phyloP scores from a whole-genome alignment of 2,888 invertebrate genomes.

The Protophormia terraenovae region DNA sequence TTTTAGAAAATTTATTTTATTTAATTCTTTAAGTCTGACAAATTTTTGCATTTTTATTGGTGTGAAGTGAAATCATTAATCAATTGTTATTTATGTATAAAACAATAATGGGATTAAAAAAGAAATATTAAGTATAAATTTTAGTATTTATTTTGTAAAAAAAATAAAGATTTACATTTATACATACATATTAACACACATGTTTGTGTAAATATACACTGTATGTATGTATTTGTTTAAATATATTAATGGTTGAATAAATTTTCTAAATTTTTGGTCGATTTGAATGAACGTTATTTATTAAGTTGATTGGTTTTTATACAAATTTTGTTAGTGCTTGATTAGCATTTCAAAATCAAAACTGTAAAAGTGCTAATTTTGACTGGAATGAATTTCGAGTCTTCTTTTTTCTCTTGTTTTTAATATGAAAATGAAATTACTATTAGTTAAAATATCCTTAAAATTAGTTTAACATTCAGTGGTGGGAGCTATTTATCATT shows the following conservation, averaged over 20 bases:
- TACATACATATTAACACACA: neutral
- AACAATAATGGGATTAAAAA: slow-evolving; percentile 23
- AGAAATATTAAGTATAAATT: neutral
- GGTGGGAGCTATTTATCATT: no score
- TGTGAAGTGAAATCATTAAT: slow-evolving; percentile 29
- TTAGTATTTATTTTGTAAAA: neutral
- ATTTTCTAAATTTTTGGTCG: neutral
- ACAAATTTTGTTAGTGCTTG: slow-evolving; percentile 4
- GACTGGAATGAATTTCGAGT: no score
- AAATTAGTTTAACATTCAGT: no score
- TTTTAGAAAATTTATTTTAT: slow-evolving; percentile 14
- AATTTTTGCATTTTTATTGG: slow-evolving; percentile 31
- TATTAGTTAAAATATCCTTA: no score
- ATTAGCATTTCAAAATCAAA: slow-evolving; percentile 3
- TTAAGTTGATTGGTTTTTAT: slow-evolving; percentile 24
- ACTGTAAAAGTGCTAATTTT: neutral
- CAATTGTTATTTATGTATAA: slow-evolving; percentile 18
- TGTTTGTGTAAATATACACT: no score
- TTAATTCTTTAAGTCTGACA: slow-evolving; percentile 43
- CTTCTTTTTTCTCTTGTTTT: no score
- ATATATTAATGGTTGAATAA: neutral
- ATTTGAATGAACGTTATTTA: neutral
- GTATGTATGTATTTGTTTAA: no score
- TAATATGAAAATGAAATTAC: no score
- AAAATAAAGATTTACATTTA: neutral